Evolutionary conservation across 2,797 vertebrate genomes (phyloP).

Genomic region (Oryzias dopingdopingensis): DNA sequence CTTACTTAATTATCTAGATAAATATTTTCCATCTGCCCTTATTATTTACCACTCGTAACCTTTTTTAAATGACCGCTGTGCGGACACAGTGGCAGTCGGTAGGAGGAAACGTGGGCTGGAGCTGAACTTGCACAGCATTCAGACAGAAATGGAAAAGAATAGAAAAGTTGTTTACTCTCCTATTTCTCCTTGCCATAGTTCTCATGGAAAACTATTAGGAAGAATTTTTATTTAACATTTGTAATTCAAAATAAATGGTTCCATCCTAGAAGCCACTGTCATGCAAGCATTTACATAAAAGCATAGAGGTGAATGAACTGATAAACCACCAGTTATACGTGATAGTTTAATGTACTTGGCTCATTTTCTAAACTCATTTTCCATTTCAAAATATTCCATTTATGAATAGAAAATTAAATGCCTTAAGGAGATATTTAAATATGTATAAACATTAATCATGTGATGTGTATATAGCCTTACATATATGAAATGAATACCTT

Average conservation of each 20-base stretch:
- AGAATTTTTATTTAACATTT: constrained; percentile 69
- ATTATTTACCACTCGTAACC: background rate
- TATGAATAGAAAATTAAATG: constrained; percentile 31
- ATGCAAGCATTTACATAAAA: constrained; percentile 70
- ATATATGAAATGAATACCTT: constrained; percentile 12
- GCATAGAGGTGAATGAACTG: constrained; percentile 44
- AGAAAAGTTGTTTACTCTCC: constrained; percentile 32
- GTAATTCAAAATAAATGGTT: constrained; percentile 63
- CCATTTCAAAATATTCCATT: constrained; percentile 48
- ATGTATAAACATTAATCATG: constrained; percentile 39
- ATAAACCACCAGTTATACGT: constrained; percentile 40
- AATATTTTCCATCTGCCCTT: background rate
- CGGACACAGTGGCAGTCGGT: constrained; percentile 5
- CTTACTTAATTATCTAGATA: background rate
- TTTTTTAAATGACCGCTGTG: background rate
- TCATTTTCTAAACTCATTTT: constrained; percentile 38
- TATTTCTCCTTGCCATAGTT: constrained; percentile 56
- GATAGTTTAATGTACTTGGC: constrained; percentile 56
- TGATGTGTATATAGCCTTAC: constrained; percentile 32
- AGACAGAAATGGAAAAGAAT: constrained; percentile 15
- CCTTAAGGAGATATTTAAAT: constrained; percentile 38
- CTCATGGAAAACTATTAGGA: constrained; percentile 63
- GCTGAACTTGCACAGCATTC: constrained; percentile 13
- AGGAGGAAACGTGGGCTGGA: constrained; percentile 6
- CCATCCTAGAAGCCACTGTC: constrained; percentile 68